Evolutionary conservation across 1,140 invertebrate genomes (phyloP).

Genomic region (Zaprionus davidi): DNA sequence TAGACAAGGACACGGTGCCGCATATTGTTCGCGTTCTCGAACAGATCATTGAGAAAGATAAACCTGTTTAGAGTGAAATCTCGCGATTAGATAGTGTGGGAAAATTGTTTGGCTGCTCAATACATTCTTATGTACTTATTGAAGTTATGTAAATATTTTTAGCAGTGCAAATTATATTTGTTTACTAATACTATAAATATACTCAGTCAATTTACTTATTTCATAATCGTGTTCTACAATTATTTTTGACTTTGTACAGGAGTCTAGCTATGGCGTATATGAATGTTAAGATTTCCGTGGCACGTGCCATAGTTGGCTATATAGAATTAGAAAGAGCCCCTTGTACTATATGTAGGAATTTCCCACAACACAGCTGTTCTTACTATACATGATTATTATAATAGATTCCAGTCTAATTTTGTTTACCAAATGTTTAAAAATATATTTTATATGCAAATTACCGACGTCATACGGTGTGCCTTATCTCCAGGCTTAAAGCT

Average conservation of each 20-base stretch:
- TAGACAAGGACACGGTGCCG: not conserved
- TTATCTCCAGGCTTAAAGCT: not conserved
- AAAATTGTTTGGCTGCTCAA: not conserved
- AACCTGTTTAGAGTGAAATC: slow-evolving; percentile 1
- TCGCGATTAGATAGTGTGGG: not conserved
- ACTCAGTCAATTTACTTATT: not conserved
- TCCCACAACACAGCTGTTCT: not conserved
- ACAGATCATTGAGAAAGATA: slow-evolving; percentile 5
- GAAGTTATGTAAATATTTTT: not conserved
- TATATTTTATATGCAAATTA: not conserved
- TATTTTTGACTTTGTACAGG: not conserved
- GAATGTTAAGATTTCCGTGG: not conserved
- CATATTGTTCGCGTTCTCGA: not conserved
- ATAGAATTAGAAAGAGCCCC: not conserved
- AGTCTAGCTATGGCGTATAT: not conserved
- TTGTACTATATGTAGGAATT: not conserved
- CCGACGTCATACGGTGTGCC: not conserved
- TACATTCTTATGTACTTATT: not conserved
- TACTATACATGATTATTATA: not conserved
- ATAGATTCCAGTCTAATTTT: not conserved
- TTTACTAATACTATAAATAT: not conserved
- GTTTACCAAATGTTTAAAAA: not conserved
- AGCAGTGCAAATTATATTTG: not conserved
- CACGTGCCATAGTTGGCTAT: not conserved
- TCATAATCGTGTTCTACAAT: not conserved